Conservation (phyloP, 2,888 invertebrate species). For the Eilema sororculum region DNA sequence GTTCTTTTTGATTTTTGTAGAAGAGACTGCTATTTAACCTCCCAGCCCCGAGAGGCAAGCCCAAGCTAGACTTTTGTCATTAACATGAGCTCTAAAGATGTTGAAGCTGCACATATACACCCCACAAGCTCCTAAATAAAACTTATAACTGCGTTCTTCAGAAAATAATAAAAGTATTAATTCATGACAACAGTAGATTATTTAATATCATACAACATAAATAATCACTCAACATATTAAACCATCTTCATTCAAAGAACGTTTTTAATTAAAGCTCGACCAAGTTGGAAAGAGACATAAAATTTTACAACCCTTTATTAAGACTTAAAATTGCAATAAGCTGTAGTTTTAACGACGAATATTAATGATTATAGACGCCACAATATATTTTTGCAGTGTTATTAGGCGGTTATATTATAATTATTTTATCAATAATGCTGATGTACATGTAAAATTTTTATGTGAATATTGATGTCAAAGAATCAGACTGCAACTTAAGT, state of each 20-base stretch:
- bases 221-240: constrained; percentile 70
- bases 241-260: constrained; percentile 82
- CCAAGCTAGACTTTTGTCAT: neutral
- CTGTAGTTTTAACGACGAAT: constrained; percentile 77
- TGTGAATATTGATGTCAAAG: neutral
- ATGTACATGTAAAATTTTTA: neutral
- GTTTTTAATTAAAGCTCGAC: constrained; percentile 83
- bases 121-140: neutral
- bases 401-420: constrained; percentile 56
- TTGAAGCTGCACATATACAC: neutral
- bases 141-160: neutral
- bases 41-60: too few species aligned
- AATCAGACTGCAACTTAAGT: neutral
- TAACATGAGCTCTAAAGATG: neutral
- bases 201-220: constrained; percentile 57
- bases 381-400: constrained; percentile 68
- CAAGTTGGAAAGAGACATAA: constrained; percentile 77
- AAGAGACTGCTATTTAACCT: too few species aligned
- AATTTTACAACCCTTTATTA: constrained; percentile 87
- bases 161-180: neutral
- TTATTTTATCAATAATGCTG: constrained; percentile 21
- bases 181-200: constrained; percentile 27
- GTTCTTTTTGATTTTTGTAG: too few species aligned
- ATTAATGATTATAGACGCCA: constrained; percentile 80
- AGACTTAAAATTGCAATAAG: constrained; percentile 80